These are phyloP conservation scores for Ennomos fuscantarius DNA, from an alignment of 2,888 invertebrate species.

Conservation along the genomic window DNA sequence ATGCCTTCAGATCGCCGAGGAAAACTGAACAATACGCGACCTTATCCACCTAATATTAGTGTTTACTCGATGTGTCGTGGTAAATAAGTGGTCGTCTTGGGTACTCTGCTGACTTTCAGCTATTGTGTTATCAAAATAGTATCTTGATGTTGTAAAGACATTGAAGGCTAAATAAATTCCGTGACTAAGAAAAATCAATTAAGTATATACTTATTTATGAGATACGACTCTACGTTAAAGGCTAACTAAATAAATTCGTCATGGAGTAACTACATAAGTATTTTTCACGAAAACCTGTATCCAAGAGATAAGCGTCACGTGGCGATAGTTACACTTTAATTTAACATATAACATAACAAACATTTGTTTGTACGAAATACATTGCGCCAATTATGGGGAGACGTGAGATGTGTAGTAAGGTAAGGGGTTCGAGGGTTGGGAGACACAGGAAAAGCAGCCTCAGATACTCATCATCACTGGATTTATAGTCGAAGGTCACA, in stretches of 20 bases:
- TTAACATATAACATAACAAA: conserved; percentile 40
- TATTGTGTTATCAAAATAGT: conserved; percentile 11
- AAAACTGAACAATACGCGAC: not conserved
- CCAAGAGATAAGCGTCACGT: conserved; percentile 75
- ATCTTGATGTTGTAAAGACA: conserved; percentile 11
- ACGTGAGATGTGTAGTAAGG: no score
- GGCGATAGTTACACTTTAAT: conserved; percentile 54
- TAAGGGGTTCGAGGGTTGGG: no score
- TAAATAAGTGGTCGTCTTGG: conserved; percentile 12
- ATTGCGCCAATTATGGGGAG: not conserved
- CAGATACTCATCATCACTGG: no score
- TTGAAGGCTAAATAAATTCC: conserved; percentile 18
- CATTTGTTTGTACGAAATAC: conserved; percentile 1
- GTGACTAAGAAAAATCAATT: not conserved
- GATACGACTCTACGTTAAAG: no score
- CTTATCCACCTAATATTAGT: not conserved
- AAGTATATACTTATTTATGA: not conserved
- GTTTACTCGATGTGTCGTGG: not conserved
- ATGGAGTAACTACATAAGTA: conserved; percentile 1
- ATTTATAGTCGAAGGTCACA: no score
- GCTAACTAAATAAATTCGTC: no score
- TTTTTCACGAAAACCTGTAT: conserved; percentile 64
- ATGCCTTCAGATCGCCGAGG: not conserved
- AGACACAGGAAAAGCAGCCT: no score
- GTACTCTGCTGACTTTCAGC: conserved; percentile 9